phyloP scores from a whole-genome alignment of 2,888 invertebrate genomes.

The Campopleginae sp. region DNA sequence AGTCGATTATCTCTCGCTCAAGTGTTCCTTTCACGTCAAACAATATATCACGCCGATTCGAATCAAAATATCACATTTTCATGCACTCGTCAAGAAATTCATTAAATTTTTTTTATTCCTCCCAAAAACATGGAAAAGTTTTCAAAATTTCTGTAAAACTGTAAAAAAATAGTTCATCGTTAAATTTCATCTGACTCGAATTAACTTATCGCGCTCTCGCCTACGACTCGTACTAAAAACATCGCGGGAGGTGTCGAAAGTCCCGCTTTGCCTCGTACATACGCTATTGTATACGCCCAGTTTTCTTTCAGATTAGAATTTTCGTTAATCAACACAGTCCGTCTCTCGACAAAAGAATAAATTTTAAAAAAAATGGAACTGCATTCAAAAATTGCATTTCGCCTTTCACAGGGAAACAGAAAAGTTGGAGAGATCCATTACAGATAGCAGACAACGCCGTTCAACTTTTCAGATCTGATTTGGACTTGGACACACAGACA shows the following conservation, averaged over 20 bases:
- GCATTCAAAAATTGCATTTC: neutral
- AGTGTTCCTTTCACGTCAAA: neutral
- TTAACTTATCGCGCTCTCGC: too few species aligned
- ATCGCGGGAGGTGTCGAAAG: too few species aligned
- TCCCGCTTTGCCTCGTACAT: too few species aligned
- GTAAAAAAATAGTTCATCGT: neutral
- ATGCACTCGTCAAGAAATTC: neutral
- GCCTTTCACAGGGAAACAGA: neutral
- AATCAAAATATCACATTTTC: neutral
- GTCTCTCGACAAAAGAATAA: neutral
- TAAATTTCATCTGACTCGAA: neutral
- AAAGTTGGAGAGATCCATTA: slow-evolving; percentile 11
- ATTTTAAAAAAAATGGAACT: neutral
- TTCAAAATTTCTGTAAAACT: neutral
- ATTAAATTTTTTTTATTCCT: neutral
- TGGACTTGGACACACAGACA: neutral
- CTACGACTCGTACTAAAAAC: too few species aligned
- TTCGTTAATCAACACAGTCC: neutral
- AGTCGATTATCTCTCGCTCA: neutral
- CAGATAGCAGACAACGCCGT: neutral
- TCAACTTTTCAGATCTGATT: neutral
- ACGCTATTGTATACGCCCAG: too few species aligned
- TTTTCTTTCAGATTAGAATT: neutral
- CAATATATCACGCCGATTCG: neutral
- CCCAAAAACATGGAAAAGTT: neutral